These are phyloP conservation scores for Sphaerophoria rueppellii DNA, from an alignment of 2,888 invertebrate species.

Conservation along the genomic window DNA sequence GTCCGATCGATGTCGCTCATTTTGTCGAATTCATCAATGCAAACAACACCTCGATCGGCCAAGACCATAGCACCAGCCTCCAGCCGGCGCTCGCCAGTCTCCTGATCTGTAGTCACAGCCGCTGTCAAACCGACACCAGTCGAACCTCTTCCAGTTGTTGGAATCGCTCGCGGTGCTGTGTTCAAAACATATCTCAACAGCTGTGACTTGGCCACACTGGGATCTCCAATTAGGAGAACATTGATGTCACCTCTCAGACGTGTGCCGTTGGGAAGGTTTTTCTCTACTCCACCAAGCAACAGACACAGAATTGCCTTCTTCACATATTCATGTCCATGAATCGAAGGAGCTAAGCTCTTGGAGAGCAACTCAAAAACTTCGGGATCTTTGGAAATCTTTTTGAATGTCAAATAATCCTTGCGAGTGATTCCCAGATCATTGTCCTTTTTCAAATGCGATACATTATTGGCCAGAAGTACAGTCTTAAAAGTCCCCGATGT, in stretches of 20 bases:
- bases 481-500: conserved; percentile 96
- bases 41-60: conserved; percentile 98
- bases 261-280: conserved; percentile 94
- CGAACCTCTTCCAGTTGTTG: conserved; percentile 98
- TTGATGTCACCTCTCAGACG: conserved; percentile 95
- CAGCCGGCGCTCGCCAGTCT: conserved; percentile 93
- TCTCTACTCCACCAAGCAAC: conserved; percentile 97
- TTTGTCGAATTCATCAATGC: conserved; percentile 98
- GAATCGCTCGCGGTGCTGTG: conserved; percentile 97
- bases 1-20: conserved; percentile 99
- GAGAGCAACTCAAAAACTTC: conserved; percentile 95
- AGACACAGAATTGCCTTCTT: conserved; percentile 98
- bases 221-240: conserved; percentile 97
- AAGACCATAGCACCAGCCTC: conserved; percentile 99
- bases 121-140: conserved; percentile 99
- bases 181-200: conserved; percentile 95
- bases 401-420: conserved; percentile 95
- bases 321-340: conserved; percentile 97
- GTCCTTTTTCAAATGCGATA: conserved; percentile 95
- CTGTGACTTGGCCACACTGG: conserved; percentile 99
- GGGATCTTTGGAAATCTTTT: conserved; percentile 88
- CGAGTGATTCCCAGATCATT: conserved; percentile 89
- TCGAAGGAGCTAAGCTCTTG: conserved; percentile 97
- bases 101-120: conserved; percentile 97
- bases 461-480: conserved; percentile 95